Evolutionary conservation across 2,888 invertebrate species (phyloP), one percentile per base, ranked within the genome.

Genomic region (Drosophila picticornis): DNA sequence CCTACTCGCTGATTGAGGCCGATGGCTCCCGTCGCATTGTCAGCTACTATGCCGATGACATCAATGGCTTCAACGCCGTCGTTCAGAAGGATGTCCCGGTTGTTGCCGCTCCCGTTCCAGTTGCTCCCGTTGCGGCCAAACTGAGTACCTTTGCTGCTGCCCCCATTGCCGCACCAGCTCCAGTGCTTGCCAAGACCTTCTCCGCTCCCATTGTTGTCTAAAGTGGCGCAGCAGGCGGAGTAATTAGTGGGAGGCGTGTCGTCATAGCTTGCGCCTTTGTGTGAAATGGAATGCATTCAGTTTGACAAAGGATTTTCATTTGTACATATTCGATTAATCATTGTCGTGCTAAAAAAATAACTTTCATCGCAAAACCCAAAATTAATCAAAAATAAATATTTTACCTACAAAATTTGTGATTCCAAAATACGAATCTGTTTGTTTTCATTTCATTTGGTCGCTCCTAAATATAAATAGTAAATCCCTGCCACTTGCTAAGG

Each of bases 21-120:
- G 93, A 93, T 84, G 93, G 93, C 34, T 91, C 88, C 58, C 91
- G 91, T 59, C 91, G 93, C 55, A 92, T 90, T 60, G 93, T 93
- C 29, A 90, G 85, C 59, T 93, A 93, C 72, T 91, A 92, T 46
- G 93, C 93, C 56, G 93, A 93, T 72, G 72, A 87, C 36, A 81
- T 92, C 53, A 88, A 92, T 68, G 93, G 93, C 38, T 93, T 93
- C 85, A 93, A 93, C 52, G 93, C 93, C 34, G 91, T 93, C 38
- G 93, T 93, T 9, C 80, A 92, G 84, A 77, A 75, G 91, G 71
- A 85, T 91, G 84, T 84, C 51, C 84, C 83, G 16, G 80, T 91
- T 16, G 82, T 81, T 3, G 80, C 61, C 4, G 63, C 63, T 32
- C 61, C 77, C 32, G 88, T 88, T 19, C 78, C 82, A 11, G 83